Evolutionary conservation across 1,140 invertebrate species (phyloP).

Genomic region (Spodoptera frugiperda): DNA sequence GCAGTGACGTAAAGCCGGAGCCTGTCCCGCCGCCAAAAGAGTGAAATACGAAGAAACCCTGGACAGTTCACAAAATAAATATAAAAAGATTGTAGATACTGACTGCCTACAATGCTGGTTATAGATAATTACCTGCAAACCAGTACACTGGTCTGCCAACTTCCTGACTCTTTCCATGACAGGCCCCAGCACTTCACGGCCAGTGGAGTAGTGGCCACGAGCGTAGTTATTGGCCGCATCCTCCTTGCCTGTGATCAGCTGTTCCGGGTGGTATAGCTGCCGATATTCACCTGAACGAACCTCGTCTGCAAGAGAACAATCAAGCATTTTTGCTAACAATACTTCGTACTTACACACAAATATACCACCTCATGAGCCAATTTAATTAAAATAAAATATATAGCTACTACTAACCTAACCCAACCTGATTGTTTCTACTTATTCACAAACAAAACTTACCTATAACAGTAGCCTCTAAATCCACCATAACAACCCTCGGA

Average conservation of each 20-base stretch:
- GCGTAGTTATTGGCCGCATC: slow-evolving; percentile 95
- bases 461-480: slow-evolving; percentile 92
- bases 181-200: slow-evolving; percentile 91
- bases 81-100: not conserved
- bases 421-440: no score
- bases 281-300: slow-evolving; percentile 88
- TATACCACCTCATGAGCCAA: no score
- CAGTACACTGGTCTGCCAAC: slow-evolving; percentile 93
- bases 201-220: slow-evolving; percentile 93
- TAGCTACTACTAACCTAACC: no score
- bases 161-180: slow-evolving; percentile 91
- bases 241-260: slow-evolving; percentile 92
- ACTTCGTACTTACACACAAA: no score
- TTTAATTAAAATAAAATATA: no score
- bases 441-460: slow-evolving; percentile 68
- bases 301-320: slow-evolving; percentile 83
- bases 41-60: slow-evolving; percentile 93
- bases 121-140: slow-evolving; percentile 88
- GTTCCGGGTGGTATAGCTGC: slow-evolving; percentile 90
- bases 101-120: no score
- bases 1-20: slow-evolving; percentile 92
- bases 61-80: slow-evolving; percentile 49
- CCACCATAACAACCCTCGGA: slow-evolving; percentile 92
- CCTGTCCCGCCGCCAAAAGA: slow-evolving; percentile 94
- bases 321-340: no score